A percentile compares a stretch with the other conserved stretches of the same genome.
phyloP scores from a whole-genome alignment of 1,140 invertebrate genomes.

The Magallana gigas region DNA sequence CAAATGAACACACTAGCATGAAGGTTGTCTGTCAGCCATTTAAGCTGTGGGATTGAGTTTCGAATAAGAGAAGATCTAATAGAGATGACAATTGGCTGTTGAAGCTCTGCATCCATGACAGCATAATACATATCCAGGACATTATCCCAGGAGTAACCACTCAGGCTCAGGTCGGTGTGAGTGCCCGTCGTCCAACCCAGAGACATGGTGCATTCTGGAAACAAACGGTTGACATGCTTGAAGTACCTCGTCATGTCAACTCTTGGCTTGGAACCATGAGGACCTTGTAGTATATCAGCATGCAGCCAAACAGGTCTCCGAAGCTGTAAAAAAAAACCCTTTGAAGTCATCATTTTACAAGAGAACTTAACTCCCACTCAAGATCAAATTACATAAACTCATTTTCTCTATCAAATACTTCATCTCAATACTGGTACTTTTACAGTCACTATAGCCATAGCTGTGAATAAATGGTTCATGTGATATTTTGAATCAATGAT shows the following conservation, averaged over 20 bases:
- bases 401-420: too few relatives aligned
- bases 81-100: conserved; percentile 88
- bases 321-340: conserved; percentile 80
- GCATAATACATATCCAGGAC: conserved; percentile 87
- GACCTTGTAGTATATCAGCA: conserved; percentile 91
- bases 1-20: conserved; percentile 64
- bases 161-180: conserved; percentile 78
- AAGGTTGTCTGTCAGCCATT: conserved; percentile 76
- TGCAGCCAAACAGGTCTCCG: conserved; percentile 92
- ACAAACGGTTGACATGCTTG: conserved; percentile 80
- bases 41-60: conserved; percentile 81
- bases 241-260: conserved; percentile 87
- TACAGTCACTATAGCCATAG: too few relatives aligned
- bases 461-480: too few relatives aligned
- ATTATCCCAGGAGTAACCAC: conserved; percentile 85
- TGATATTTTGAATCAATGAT: too few relatives aligned
- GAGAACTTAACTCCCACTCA: too few relatives aligned
- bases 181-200: conserved; percentile 92
- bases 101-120: conserved; percentile 81
- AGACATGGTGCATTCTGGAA: conserved; percentile 86
- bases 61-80: conserved; percentile 87
- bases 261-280: conserved; percentile 84
- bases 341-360: background rate
- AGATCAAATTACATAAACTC: too few relatives aligned
- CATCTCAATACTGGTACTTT: too few relatives aligned